Evolutionary conservation across 2,888 invertebrate species (phyloP).

Genomic region (Pristionchus entomophagus): DNA sequence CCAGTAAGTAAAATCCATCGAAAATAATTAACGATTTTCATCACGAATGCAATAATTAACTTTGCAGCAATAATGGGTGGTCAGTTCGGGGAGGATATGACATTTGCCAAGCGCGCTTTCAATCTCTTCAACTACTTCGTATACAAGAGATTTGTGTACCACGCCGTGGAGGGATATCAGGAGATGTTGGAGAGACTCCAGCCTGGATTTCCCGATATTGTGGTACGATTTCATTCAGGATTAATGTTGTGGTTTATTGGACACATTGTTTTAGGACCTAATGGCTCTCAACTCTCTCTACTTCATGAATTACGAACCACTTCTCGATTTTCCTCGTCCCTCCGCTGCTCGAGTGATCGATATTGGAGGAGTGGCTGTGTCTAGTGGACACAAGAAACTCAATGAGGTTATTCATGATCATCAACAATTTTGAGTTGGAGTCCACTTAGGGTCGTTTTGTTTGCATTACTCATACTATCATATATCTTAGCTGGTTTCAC

Average conservation of each 20-base stretch:
- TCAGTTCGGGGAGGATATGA: conserved; percentile 23
- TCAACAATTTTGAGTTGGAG: neutral
- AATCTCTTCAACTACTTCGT: conserved; percentile 8
- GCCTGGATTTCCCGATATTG: conserved; percentile 15
- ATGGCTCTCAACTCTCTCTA: neutral
- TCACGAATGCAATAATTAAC: neutral
- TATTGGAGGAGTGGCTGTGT: conserved; percentile 40
- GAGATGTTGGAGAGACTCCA: neutral
- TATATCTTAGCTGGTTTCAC: too few relatives aligned
- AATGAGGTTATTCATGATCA: neutral
- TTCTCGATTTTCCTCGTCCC: conserved; percentile 32
- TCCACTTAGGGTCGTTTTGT: too few relatives aligned
- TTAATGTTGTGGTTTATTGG: neutral
- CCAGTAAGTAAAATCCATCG: neutral
- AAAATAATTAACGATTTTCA: too few relatives aligned
- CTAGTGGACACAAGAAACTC: neutral
- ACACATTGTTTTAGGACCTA: neutral
- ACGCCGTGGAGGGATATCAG: neutral
- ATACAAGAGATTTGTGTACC: neutral
- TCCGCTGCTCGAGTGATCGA: conserved; percentile 25
- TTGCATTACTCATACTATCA: too few relatives aligned
- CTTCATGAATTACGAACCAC: conserved; percentile 36
- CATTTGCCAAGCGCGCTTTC: neutral
- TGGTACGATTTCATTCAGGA: neutral
- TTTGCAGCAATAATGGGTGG: conserved; percentile 29